Conservation (phyloP, 2,888 invertebrate species). For the Miltochrista miniata region DNA sequence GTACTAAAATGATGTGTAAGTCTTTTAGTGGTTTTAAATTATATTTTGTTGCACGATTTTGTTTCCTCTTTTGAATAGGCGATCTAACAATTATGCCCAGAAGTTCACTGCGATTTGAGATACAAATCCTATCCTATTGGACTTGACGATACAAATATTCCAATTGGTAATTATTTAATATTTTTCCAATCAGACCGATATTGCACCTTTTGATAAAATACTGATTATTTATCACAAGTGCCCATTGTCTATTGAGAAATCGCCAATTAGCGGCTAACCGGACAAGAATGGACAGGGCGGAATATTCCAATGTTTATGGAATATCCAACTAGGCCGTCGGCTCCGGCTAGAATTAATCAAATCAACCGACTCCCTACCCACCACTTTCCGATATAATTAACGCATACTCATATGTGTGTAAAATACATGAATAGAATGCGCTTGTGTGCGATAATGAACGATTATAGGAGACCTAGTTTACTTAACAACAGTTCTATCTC, state of each 20-base stretch:
- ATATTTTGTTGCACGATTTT: not conserved
- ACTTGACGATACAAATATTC: not conserved
- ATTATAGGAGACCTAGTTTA: constrained; percentile 78
- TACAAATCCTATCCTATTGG: too few relatives aligned
- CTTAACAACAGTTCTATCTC: constrained; percentile 62
- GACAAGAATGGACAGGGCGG: constrained; percentile 58
- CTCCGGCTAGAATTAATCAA: constrained; percentile 82
- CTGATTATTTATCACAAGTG: constrained; percentile 20
- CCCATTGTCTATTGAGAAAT: constrained; percentile 47
- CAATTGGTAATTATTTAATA: not conserved
- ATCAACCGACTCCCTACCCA: constrained; percentile 81
- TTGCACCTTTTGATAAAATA: constrained; percentile 6
- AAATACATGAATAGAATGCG: constrained; percentile 69
- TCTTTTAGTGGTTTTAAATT: not conserved
- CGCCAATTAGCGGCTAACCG: constrained; percentile 58
- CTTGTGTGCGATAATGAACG: constrained; percentile 82
- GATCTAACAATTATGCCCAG: too few relatives aligned
- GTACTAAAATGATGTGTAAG: not conserved
- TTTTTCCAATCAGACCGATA: constrained; percentile 1
- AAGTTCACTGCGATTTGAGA: too few relatives aligned
- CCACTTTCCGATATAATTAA: constrained; percentile 84
- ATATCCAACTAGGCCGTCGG: constrained; percentile 73
- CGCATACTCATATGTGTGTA: constrained; percentile 77
- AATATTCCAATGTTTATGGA: constrained; percentile 77
- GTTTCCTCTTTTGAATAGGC: too few relatives aligned